Evolutionary conservation across 2,797 vertebrate genomes (phyloP).

Genomic region (Sebastes kiyomatsui): DNA sequence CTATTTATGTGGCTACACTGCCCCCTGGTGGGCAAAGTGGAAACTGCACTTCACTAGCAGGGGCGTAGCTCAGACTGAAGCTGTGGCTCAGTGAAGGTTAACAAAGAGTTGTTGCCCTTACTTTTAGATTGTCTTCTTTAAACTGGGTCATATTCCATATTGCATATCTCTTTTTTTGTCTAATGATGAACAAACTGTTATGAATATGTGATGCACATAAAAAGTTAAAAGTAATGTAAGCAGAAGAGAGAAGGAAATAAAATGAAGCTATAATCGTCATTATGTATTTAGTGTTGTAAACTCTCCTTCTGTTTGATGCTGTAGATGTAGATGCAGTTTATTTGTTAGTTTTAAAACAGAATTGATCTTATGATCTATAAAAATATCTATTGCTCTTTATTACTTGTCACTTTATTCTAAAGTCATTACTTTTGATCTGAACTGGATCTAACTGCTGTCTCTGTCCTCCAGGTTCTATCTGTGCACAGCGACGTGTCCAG

Average conservation of each 20-base stretch:
- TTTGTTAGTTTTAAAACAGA: too few species aligned
- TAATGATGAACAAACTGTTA: too few species aligned
- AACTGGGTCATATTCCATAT: neutral
- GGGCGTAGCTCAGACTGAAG: fast-evolving
- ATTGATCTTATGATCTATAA: fast-evolving
- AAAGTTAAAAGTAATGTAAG: too few species aligned
- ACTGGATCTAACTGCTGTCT: neutral
- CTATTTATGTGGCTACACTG: neutral
- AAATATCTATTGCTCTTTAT: too few species aligned
- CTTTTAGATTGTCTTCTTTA: neutral
- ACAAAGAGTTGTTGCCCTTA: neutral
- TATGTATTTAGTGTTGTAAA: too few species aligned
- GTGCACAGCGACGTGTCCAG: constrained; percentile 58
- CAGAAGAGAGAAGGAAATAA: too few species aligned
- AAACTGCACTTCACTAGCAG: neutral
- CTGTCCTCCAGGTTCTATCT: constrained; percentile 38
- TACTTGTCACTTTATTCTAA: neutral
- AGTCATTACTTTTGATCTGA: too few species aligned
- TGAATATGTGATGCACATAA: too few species aligned
- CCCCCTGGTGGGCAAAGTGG: constrained; percentile 21
- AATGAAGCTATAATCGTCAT: too few species aligned
- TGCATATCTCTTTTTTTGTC: too few species aligned
- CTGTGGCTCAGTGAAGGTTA: neutral
- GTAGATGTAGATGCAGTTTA: too few species aligned
- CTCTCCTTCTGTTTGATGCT: too few species aligned